phyloP scores from a whole-genome alignment of 1,140 invertebrate species.

The Trichoplusia ni region DNA sequence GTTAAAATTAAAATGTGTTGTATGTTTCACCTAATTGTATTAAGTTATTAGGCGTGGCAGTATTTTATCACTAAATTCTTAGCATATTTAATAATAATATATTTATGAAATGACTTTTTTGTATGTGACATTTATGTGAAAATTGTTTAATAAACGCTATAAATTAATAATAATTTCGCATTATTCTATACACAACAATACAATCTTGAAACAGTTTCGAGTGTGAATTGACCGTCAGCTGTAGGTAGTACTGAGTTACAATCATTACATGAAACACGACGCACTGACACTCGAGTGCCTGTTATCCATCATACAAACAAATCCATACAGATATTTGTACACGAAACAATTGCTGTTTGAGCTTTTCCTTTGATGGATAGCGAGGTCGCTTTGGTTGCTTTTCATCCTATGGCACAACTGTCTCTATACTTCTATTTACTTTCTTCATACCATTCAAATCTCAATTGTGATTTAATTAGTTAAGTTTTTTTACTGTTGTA shows the following conservation, averaged over 20 bases:
- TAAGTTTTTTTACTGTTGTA: slow-evolving; percentile 73
- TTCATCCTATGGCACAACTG: slow-evolving; percentile 65
- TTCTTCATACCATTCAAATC: slow-evolving; percentile 61
- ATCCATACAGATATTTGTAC: neutral
- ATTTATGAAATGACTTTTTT: slow-evolving; percentile 72
- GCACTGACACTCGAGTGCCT: slow-evolving; percentile 39
- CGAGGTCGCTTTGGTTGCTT: slow-evolving; percentile 55
- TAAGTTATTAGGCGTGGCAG: slow-evolving; percentile 77
- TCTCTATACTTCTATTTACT: slow-evolving; percentile 64
- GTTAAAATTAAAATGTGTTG: slow-evolving; percentile 77
- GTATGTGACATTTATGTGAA: slow-evolving; percentile 79
- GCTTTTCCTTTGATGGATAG: slow-evolving; percentile 51
- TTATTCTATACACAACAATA: slow-evolving; percentile 71
- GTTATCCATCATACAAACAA: slow-evolving; percentile 36
- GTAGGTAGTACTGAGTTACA: slow-evolving; percentile 4
- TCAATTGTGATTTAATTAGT: slow-evolving; percentile 64
- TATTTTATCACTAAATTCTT: slow-evolving; percentile 75
- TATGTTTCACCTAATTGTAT: slow-evolving; percentile 79
- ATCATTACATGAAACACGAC: slow-evolving; percentile 41
- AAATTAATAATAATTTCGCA: slow-evolving; percentile 75
- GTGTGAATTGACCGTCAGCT: slow-evolving; percentile 6
- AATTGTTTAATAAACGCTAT: slow-evolving; percentile 78
- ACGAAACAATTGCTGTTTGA: neutral
- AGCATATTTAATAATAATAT: slow-evolving; percentile 70
- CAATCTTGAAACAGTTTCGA: slow-evolving; percentile 24